Percentiles rank a stretch among this genome's conserved stretches.
These are phyloP conservation scores for Rhincodon typus DNA, from an alignment of 2,797 vertebrate species.

Conservation along the genomic window DNA sequence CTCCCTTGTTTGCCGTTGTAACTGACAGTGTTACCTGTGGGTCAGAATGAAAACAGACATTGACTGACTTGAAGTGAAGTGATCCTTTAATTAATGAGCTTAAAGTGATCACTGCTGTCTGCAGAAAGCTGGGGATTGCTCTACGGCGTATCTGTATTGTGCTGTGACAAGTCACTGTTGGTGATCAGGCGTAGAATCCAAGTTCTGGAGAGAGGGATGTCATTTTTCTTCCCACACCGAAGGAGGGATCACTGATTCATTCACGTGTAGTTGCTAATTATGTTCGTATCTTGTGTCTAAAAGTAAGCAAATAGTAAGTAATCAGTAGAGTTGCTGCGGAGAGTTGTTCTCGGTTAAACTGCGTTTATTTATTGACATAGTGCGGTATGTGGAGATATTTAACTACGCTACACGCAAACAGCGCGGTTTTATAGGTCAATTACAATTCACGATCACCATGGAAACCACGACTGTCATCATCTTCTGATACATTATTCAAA, in stretches of 20 bases:
- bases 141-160: constrained; percentile 33
- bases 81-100: constrained; percentile 70
- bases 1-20: not conserved
- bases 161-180: not conserved
- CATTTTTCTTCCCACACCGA: constrained; percentile 51
- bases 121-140: constrained; percentile 64
- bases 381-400: constrained; percentile 36
- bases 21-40: not conserved
- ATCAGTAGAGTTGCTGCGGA: constrained; percentile 23
- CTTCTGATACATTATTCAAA: constrained; percentile 40
- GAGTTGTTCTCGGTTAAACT: constrained; percentile 18
- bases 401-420: constrained; percentile 31
- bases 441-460: constrained; percentile 40
- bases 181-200: not conserved
- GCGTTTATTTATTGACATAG: constrained; percentile 39
- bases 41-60: not conserved
- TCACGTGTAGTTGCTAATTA: constrained; percentile 54
- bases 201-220: constrained; percentile 48
- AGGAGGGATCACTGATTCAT: constrained; percentile 44
- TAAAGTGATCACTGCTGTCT: constrained; percentile 61
- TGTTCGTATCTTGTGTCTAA: constrained; percentile 51
- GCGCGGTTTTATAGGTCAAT: constrained; percentile 39
- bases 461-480: constrained; percentile 38
- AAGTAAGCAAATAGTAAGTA: constrained; percentile 49
- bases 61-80: not conserved